Evolutionary conservation across 92 coral and sea anemone genomes (phyloP).

Genomic region (Isaurus tuberculatus): DNA sequence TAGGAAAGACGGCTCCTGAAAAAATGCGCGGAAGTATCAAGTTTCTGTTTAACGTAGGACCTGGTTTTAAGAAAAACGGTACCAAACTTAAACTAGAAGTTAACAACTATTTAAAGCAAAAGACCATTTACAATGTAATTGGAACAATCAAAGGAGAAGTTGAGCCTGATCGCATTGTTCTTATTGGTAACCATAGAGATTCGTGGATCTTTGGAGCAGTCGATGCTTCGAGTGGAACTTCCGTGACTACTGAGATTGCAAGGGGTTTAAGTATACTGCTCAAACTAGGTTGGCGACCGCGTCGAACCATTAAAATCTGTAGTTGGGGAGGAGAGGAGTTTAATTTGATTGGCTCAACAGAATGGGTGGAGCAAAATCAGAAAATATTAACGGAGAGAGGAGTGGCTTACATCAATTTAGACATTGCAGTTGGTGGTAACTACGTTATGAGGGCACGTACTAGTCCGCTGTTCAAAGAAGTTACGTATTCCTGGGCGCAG

Average conservation of each 20-base stretch:
- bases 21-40: constrained; percentile 65
- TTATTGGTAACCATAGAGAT: constrained; percentile 94
- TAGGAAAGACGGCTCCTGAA: constrained; percentile 73
- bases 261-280: constrained; percentile 78
- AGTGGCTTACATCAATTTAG: constrained; percentile 90
- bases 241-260: constrained; percentile 86
- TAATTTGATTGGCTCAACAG: constrained; percentile 92
- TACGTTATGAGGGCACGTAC: constrained; percentile 83
- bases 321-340: constrained; percentile 99
- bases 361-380: constrained; percentile 94
- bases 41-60: constrained; percentile 74
- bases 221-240: constrained; percentile 88
- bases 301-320: constrained; percentile 90
- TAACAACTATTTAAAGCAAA: constrained; percentile 60
- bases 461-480: constrained; percentile 84
- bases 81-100: constrained; percentile 75
- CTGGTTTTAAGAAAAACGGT: constrained; percentile 73
- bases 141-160: constrained; percentile 88
- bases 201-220: constrained; percentile 94
- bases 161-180: constrained; percentile 93
- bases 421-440: constrained; percentile 90
- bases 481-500: constrained; percentile 76
- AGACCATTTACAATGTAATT: constrained; percentile 81
- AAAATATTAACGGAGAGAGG: constrained; percentile 82
- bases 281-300: constrained; percentile 94